Percentiles rank a stretch among this genome's conserved stretches.
phyloP scores from a whole-genome alignment of 2,888 invertebrate species.

The Megamerina dolium region DNA sequence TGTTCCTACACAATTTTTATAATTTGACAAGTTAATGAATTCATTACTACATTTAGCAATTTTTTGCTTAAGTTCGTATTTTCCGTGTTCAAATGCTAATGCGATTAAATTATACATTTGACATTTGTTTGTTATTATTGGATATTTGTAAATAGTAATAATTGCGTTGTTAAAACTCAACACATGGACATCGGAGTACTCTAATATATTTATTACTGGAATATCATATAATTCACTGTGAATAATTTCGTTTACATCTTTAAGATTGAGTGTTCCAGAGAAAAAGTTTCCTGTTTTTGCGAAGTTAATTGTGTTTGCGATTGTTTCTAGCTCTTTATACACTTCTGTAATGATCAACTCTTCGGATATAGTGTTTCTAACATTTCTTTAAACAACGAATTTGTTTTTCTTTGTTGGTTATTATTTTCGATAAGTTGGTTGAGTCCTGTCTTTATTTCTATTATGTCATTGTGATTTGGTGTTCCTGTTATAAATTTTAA shows the following conservation, averaged over 20 bases:
- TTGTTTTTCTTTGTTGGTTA: constrained; percentile 11
- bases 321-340: too few relatives aligned
- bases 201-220: too few relatives aligned
- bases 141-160: constrained; percentile 4
- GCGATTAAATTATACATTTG: constrained; percentile 1
- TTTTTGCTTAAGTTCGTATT: constrained; percentile 1
- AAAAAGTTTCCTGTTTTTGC: not conserved
- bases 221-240: too few relatives aligned
- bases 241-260: too few relatives aligned
- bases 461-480: not conserved
- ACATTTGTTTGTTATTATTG: not conserved
- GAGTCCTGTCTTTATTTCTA: constrained; percentile 6
- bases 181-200: too few relatives aligned
- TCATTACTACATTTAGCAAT: constrained; percentile 1
- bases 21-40: too few relatives aligned
- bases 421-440: constrained; percentile 10
- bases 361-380: not conserved
- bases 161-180: too few relatives aligned
- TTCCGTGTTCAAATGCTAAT: not conserved
- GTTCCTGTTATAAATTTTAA: too few relatives aligned
- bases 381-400: constrained; percentile 7
- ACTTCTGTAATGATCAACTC: constrained; percentile 5
- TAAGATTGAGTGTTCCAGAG: constrained; percentile 4
- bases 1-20: too few relatives aligned
- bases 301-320: too few relatives aligned